A percentile compares a stretch with the other conserved stretches of the same genome.
phyloP scores from a whole-genome alignment of 1,140 invertebrate genomes.

The Drosophila pachea region DNA sequence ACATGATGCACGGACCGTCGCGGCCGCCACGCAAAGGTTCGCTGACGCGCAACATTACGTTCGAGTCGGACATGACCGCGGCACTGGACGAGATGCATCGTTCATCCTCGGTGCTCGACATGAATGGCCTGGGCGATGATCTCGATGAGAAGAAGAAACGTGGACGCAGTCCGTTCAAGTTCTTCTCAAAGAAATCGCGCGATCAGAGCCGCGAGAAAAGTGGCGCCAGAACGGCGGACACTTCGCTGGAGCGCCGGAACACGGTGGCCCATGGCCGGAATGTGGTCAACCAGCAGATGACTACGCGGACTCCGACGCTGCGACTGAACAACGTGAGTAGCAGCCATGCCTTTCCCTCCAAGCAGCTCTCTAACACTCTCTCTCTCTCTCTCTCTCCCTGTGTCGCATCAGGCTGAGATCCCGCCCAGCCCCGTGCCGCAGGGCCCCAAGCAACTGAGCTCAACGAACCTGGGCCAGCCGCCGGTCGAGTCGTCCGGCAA shows the following conservation, averaged over 20 bases:
- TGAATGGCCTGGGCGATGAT: conserved; percentile 82
- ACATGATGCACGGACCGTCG: conserved; percentile 81
- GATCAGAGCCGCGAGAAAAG: conserved; percentile 77
- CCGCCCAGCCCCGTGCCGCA: conserved; percentile 81
- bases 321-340: conserved; percentile 63
- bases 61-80: conserved; percentile 60
- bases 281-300: conserved; percentile 73
- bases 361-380: not conserved
- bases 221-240: conserved; percentile 47
- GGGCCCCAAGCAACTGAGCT: conserved; percentile 86
- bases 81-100: conserved; percentile 81
- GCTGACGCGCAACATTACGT: conserved; percentile 81
- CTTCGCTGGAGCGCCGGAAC: conserved; percentile 67
- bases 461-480: conserved; percentile 82
- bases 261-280: conserved; percentile 76
- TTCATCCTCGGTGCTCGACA: conserved; percentile 87
- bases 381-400: conserved; percentile 60
- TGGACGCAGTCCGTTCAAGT: conserved; percentile 94
- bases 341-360: conserved; percentile 70
- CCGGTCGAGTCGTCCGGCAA: conserved; percentile 88
- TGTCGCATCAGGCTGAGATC: conserved; percentile 79
- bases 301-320: conserved; percentile 65
- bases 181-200: conserved; percentile 77
- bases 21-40: conserved; percentile 88
- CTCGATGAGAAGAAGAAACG: conserved; percentile 90